Conservation (phyloP, 2,797 vertebrate species). For the Chloroceryle amazona region DNA sequence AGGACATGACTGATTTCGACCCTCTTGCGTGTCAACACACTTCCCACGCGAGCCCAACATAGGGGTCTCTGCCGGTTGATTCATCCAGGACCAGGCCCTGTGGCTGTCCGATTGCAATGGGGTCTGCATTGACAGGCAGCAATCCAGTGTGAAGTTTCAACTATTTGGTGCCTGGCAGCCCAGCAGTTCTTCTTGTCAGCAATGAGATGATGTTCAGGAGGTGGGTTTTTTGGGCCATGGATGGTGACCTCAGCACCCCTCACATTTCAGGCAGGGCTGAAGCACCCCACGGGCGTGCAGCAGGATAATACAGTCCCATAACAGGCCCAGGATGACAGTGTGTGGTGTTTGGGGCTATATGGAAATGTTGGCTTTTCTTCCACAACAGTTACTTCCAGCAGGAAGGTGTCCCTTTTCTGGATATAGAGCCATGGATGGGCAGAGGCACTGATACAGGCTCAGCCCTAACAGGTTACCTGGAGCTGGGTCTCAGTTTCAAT, state of each 20-base stretch:
- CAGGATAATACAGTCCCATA: neutral
- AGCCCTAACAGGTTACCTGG: neutral
- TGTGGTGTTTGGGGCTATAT: rapidly evolving
- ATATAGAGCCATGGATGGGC: neutral
- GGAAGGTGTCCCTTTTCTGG: neutral
- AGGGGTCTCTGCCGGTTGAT: neutral
- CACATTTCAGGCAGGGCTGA: neutral
- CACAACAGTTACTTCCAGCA: neutral
- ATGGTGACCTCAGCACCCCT: neutral
- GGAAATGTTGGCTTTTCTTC: neutral
- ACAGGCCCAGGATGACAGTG: neutral
- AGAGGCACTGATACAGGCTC: neutral
- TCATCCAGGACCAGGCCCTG: neutral
- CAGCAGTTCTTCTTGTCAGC: neutral
- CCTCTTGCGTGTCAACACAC: neutral
- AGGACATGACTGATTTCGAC: neutral
- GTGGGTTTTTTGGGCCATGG: neutral
- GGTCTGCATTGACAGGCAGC: rapidly evolving
- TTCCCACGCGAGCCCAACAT: rapidly evolving
- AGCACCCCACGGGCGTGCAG: neutral
- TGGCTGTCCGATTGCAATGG: rapidly evolving
- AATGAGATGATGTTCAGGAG: neutral
- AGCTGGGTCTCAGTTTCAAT: neutral
- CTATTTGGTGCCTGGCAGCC: rapidly evolving
- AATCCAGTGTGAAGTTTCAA: rapidly evolving